phyloP scores from a whole-genome alignment of 2,888 invertebrate species.

The Elysia crispata region DNA sequence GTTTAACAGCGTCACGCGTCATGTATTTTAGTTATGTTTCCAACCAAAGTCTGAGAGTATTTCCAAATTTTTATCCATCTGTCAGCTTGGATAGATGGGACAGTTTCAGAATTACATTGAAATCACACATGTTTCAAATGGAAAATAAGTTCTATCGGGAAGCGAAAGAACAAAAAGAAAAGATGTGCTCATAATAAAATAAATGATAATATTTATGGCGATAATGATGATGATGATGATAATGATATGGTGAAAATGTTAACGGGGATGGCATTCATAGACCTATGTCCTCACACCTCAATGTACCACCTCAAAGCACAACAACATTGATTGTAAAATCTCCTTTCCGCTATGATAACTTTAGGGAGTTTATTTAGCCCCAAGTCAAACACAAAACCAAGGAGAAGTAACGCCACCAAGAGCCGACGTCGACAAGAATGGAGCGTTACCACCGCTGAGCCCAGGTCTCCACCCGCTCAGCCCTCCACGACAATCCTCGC shows the following conservation, averaged over 20 bases:
- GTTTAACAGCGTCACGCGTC: no score
- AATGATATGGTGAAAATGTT: not conserved
- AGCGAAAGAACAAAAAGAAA: not conserved
- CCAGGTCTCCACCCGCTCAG: no score
- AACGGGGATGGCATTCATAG: not conserved
- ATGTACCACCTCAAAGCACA: no score
- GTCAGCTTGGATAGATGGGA: no score
- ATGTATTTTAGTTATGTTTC: no score
- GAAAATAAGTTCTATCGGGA: no score
- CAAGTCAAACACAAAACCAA: not conserved
- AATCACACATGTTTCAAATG: no score
- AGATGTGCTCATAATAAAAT: not conserved
- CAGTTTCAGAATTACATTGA: no score
- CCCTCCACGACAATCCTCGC: not conserved
- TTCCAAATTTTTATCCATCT: no score
- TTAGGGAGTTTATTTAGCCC: slow-evolving; percentile 50
- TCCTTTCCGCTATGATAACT: no score
- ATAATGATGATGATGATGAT: slow-evolving; percentile 3
- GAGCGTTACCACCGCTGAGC: not conserved
- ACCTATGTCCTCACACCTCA: not conserved
- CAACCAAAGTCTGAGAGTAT: no score
- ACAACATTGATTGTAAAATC: not conserved
- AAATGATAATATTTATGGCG: not conserved
- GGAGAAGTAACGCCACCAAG: not conserved
- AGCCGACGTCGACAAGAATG: not conserved